These are phyloP conservation scores for Diglossa cyanea DNA, from an alignment of 2,797 vertebrate species.

Conservation along the genomic window DNA sequence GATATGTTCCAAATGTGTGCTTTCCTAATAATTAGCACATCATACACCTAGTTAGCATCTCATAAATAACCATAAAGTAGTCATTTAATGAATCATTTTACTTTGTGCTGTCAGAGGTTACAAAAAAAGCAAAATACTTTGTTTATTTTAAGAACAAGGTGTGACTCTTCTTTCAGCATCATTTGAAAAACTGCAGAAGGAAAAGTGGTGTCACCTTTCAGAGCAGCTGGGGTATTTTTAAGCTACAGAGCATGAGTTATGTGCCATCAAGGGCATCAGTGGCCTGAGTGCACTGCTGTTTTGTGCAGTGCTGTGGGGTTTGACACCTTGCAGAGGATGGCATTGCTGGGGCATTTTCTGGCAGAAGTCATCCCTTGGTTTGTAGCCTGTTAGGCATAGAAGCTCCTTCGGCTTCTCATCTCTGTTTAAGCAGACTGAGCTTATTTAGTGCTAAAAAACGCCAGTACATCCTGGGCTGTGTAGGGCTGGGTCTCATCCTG, in stretches of 20 bases:
- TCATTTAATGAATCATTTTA: conserved; percentile 75
- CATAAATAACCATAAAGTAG: conserved; percentile 79
- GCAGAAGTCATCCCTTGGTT: background rate
- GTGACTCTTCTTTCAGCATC: background rate
- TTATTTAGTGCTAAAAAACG: background rate
- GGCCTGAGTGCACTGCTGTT: background rate
- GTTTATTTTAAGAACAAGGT: conserved; percentile 72
- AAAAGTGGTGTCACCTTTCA: background rate
- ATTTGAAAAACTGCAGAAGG: conserved; percentile 5
- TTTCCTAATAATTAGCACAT: conserved; percentile 81
- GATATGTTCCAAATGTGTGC: conserved; percentile 68
- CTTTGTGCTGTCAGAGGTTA: conserved; percentile 76
- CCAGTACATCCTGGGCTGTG: background rate
- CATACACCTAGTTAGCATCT: conserved; percentile 77
- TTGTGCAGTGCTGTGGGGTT: background rate
- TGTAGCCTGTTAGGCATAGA: background rate
- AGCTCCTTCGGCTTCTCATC: background rate
- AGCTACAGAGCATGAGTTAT: background rate
- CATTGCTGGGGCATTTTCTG: background rate
- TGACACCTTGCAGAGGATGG: background rate
- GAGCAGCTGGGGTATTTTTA: background rate
- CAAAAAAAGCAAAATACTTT: conserved; percentile 66
- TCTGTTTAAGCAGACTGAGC: background rate
- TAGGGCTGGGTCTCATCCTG: background rate
- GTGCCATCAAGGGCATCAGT: background rate